A percentile compares a stretch with the other conserved stretches of the same genome.
These are phyloP conservation scores for Syngnathus scovelli DNA, from an alignment of 2,113 vertebrate genomes.

Conservation along the genomic window DNA sequence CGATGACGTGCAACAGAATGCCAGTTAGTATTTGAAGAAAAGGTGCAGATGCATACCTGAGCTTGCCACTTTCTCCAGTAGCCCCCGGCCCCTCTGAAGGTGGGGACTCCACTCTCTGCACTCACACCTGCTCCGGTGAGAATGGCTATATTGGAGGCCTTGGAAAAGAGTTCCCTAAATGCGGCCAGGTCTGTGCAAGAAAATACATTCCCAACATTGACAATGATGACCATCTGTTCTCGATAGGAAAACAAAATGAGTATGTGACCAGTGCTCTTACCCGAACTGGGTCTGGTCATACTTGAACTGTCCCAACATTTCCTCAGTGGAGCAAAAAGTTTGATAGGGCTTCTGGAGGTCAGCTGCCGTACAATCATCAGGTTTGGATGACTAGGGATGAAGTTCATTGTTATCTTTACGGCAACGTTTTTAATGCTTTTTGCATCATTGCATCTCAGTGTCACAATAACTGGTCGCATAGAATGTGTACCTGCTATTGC, in stretches of 20 bases:
- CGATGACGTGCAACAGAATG: neutral
- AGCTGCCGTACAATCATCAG: constrained; percentile 57
- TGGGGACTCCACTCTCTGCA: constrained; percentile 91
- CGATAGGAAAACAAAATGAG: neutral
- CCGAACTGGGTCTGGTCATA: constrained; percentile 72
- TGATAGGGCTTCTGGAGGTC: constrained; percentile 25
- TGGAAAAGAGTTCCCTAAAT: constrained; percentile 84
- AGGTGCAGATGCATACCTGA: constrained; percentile 68
- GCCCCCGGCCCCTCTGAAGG: constrained; percentile 89
- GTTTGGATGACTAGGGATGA: constrained; percentile 3
- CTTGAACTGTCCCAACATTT: constrained; percentile 3
- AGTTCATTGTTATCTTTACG: neutral
- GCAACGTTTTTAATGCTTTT: neutral
- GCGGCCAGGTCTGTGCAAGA: constrained; percentile 75
- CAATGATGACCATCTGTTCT: neutral
- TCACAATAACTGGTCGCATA: neutral
- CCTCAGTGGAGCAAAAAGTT: constrained; percentile 33
- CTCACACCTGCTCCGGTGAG: constrained; percentile 91
- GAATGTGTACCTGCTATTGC: neutral
- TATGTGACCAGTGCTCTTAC: constrained; percentile 22
- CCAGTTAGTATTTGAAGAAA: neutral
- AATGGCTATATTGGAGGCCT: constrained; percentile 82
- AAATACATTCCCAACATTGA: neutral
- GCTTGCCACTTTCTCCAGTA: constrained; percentile 95
- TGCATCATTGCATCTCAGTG: neutral